Base-by-base conservation (phyloP, 2,888 invertebrate species). In the Drosophila mulleri region DNA sequence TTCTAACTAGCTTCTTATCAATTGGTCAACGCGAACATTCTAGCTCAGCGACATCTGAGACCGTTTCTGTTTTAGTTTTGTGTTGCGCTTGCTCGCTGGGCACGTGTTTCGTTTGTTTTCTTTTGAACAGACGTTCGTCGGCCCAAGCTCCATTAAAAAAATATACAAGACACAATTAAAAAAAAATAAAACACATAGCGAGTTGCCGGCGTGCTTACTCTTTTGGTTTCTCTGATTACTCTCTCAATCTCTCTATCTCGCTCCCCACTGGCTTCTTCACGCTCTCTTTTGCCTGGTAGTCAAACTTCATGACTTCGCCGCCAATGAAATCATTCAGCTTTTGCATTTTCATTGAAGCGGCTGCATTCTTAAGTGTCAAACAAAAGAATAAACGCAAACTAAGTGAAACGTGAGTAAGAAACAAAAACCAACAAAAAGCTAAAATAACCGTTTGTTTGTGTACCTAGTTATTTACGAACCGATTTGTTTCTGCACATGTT, bases 261-360 rank as follows among this genome's bases (percentile, higher is more conserved):
- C n/a, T 14, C 44, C n/a, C 5, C 29, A n/a, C 11, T 35, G 29
- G 56, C 23, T 66, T 57, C 54, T 60, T 18, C 44, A 20, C 39
- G 42, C 32, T 80, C 50, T 70, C 50, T 65, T 62, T 7, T 16
- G 45, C 42, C 14, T 18, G 50, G 45, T 47, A 53, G 47, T 62
- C 45, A 37, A 77, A 80, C 81, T 78, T 56, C 56, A 72, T 12
- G 58, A 80, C 75, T 78, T 72, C 67, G 61, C n/a, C 41, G 48
- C 29, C 54, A 53, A 62, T 78, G 78, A 72, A 75, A 66, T 80
- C 83, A 81, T 81, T 81, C 75, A 87, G 73, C 64, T 74, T 83
- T 83, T 89, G 82, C 70, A 89, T 79, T 90, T 79, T 83, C 76
- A 67, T 71, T 83, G 70, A 74, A 64, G 67, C 81, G 83, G 86